These are phyloP conservation scores for Menidia menidia DNA, from an alignment of 2,797 vertebrate species.

Conservation along the genomic window DNA sequence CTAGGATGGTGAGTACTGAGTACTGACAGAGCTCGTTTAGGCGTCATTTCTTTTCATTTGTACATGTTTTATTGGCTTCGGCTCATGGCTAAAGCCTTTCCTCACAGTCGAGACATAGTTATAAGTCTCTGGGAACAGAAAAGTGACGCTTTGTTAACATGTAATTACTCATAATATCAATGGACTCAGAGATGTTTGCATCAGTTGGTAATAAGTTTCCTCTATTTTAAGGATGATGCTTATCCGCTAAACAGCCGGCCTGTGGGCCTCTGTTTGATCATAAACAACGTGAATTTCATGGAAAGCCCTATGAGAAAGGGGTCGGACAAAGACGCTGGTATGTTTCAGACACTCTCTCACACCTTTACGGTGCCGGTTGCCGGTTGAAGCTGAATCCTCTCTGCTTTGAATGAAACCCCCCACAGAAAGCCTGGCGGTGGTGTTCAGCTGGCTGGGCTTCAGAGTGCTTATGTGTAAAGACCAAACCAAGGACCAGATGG, in stretches of 20 bases:
- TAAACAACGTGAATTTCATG: slow-evolving; percentile 87
- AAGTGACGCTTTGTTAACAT: not conserved
- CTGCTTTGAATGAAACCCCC: not conserved
- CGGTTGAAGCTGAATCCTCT: not conserved
- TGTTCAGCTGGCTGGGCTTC: slow-evolving; percentile 87
- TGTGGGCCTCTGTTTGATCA: slow-evolving; percentile 87
- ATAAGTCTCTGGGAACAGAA: not conserved
- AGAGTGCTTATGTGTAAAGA: slow-evolving; percentile 64
- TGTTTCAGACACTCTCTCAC: slow-evolving; percentile 3
- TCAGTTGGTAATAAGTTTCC: not conserved
- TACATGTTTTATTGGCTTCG: not conserved
- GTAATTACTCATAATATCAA: not conserved
- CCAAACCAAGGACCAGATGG: slow-evolving; percentile 77
- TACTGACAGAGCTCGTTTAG: not conserved
- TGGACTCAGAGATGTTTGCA: too few relatives aligned
- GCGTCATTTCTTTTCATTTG: not conserved
- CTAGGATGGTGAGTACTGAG: slow-evolving; percentile 40
- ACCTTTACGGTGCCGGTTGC: not conserved
- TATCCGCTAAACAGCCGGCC: slow-evolving; percentile 81
- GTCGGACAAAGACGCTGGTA: slow-evolving; percentile 85
- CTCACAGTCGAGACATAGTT: not conserved
- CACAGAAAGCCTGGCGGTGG: slow-evolving; percentile 75
- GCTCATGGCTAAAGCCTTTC: not conserved
- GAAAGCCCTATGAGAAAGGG: slow-evolving; percentile 64
- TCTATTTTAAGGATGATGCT: slow-evolving; percentile 46